A percentile compares a stretch with the other conserved stretches of the same genome.
Evolutionary conservation across 2,113 vertebrate species (phyloP).

Genomic region (Syngnathus floridae): DNA sequence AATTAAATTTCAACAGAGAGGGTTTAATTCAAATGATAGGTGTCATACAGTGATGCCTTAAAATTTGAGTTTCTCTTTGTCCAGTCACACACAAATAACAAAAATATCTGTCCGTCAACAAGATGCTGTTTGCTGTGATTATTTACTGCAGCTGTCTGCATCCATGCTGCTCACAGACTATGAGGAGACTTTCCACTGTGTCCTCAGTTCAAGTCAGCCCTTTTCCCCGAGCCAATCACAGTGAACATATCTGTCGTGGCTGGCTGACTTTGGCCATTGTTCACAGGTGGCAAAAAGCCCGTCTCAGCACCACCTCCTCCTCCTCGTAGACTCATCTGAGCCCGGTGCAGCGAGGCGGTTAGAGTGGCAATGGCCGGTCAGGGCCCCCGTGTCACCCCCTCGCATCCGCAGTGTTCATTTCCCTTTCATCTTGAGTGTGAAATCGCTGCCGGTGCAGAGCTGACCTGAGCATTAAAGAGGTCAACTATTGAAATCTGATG

Average conservation of each 20-base stretch:
- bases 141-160: background rate
- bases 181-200: background rate
- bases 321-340: conserved; percentile 32
- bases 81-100: background rate
- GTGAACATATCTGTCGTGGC: conserved; percentile 8
- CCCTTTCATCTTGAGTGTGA: conserved; percentile 80
- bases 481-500: conserved; percentile 79
- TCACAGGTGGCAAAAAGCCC: conserved; percentile 46
- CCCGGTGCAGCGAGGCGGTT: conserved; percentile 58
- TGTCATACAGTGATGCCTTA: background rate
- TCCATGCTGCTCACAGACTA: background rate
- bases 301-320: conserved; percentile 33
- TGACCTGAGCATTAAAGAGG: conserved; percentile 76
- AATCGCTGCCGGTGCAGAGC: conserved; percentile 71
- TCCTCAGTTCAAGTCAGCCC: background rate
- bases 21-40: background rate
- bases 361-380: conserved; percentile 54
- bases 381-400: conserved; percentile 63
- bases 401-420: conserved; percentile 72
- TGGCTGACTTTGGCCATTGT: conserved; percentile 26
- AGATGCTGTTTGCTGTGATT: no score
- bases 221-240: background rate
- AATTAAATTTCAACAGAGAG: background rate
- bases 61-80: background rate
- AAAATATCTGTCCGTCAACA: background rate